A percentile compares a stretch with the other conserved stretches of the same genome.
These are phyloP conservation scores for Tiaroga cobitis DNA, from an alignment of 2,797 vertebrate species.

Conservation along the genomic window DNA sequence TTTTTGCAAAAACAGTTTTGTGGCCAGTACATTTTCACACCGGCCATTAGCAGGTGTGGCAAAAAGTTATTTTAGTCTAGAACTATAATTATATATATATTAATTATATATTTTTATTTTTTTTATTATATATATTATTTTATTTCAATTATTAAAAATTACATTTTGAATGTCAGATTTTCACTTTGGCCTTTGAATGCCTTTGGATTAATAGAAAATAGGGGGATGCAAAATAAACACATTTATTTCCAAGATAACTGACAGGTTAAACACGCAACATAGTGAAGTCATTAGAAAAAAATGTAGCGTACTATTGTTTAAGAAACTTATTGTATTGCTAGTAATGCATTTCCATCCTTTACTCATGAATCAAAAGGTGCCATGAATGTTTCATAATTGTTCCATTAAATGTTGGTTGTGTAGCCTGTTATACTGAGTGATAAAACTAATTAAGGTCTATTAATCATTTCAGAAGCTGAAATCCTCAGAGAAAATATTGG, in stretches of 20 bases:
- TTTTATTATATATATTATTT: too few species aligned
- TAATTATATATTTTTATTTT: too few species aligned
- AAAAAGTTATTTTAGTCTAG: too few species aligned
- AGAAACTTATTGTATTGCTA: not conserved
- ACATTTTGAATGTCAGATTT: not conserved
- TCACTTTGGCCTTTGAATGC: not conserved
- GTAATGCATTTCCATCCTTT: not conserved
- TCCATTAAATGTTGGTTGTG: not conserved
- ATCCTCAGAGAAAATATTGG: conserved; percentile 60
- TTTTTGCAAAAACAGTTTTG: too few species aligned
- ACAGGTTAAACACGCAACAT: not conserved
- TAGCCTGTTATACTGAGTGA: not conserved
- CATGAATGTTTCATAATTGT: conserved; percentile 18
- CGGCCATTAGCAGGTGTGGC: too few species aligned
- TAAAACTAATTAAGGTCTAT: conserved; percentile 17
- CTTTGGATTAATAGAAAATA: not conserved
- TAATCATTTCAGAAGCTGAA: conserved; percentile 65
- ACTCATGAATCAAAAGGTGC: not conserved
- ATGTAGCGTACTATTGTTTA: not conserved
- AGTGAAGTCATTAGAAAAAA: not conserved
- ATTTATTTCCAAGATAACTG: not conserved
- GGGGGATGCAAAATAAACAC: not conserved
- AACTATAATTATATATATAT: too few species aligned
- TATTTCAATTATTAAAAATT: too few species aligned
- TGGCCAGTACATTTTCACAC: too few species aligned